Evolutionary conservation across 2,797 vertebrate genomes (phyloP), one percentile per base, ranked within the genome.

Genomic region (Forpus xanthops): DNA sequence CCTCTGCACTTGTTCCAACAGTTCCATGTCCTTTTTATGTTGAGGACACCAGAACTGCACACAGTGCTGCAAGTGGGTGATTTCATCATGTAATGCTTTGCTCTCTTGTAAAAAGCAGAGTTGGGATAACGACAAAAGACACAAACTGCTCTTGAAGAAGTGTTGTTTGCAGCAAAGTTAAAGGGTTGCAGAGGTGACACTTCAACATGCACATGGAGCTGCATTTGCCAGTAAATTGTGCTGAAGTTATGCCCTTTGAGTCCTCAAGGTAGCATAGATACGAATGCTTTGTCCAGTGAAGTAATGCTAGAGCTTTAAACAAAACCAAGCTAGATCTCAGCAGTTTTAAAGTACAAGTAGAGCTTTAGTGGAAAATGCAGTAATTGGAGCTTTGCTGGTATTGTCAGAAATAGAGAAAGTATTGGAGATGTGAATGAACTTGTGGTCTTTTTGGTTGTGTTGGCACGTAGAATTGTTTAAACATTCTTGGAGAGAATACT

Each of bases 401-500:
- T 4, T 67, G 45, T 39, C 3, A 47, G 18, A 62, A 45, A 47
- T 6, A 27, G 14, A 65, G 21, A 47, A 20, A 62, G 35, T 0
- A 6, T 17, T 62, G 6, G 13, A 50, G 20, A 33, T 16, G 20
- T 0, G 5, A 21, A 17, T 49, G 1, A 21, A 1, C 8, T 76
- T 31, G 42, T 8, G 2, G 24, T 20, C 8, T 47, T 33, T 21
- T 14, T 31, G 25, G 35, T 44, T 65, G 9, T 13, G 55, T 61
- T 65, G n/a, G 25, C 17, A 23, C 7, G 1, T 12, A 2, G 45
- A 45, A 7, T 53, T 74, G 31, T 17, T 87, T 82, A 25, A 73
- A 31, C 13, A 19, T 50, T 39, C 15, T 55, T 50, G 1, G 4
- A 17, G 31, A 18, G 4, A 58, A 15, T 11, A 8, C 0, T 15